Conservation (phyloP, 2,113 vertebrate species). For the Fregetta grallaria region DNA sequence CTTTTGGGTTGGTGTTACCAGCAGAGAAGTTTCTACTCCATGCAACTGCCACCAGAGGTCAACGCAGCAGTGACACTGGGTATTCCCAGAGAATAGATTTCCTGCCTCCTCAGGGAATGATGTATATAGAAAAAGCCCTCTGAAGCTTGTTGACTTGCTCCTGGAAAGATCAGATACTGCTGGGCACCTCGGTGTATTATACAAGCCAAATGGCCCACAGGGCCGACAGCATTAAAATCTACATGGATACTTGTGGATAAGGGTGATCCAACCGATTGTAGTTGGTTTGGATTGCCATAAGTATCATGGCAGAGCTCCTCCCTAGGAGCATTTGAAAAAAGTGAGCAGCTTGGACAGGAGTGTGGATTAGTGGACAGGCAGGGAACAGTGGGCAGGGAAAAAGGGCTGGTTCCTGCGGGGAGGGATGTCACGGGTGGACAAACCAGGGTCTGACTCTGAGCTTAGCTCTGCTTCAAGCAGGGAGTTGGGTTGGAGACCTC, state of each 20-base stretch:
- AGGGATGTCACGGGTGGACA: fast-evolving
- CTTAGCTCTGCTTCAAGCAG: background rate
- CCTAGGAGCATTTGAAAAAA: background rate
- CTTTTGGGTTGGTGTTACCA: background rate
- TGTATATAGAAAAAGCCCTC: background rate
- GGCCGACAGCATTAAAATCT: background rate
- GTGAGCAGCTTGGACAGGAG: background rate
- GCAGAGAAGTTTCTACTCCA: background rate
- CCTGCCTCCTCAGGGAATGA: background rate
- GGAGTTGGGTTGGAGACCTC: background rate
- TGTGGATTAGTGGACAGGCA: background rate
- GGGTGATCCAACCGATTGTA: background rate
- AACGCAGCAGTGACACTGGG: background rate
- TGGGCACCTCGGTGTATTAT: background rate
- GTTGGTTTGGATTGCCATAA: background rate
- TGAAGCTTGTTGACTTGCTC: background rate
- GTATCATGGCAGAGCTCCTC: background rate
- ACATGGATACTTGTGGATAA: fast-evolving
- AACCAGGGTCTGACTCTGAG: background rate
- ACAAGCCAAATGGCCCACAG: background rate
- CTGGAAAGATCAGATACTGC: background rate
- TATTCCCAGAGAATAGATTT: background rate
- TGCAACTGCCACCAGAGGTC: background rate
- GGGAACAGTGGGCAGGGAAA: background rate
- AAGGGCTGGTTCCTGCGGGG: background rate